phyloP scores from a whole-genome alignment of 2,888 invertebrate species.

The Cotesia congregata region DNA sequence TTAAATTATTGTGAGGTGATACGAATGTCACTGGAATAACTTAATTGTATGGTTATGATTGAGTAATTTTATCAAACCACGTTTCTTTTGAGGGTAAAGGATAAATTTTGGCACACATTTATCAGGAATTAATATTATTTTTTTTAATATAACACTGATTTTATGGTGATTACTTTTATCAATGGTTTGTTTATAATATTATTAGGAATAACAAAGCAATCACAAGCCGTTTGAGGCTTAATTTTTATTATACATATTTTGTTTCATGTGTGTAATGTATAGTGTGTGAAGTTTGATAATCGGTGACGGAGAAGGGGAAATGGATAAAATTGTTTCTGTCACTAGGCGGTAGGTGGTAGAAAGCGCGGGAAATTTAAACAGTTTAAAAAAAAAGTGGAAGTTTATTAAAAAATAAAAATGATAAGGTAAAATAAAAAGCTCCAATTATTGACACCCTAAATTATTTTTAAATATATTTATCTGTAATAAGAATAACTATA shows the following conservation, averaged over 20 bases:
- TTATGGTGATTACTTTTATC: not conserved
- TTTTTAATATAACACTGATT: not conserved
- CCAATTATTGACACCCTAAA: too few species aligned
- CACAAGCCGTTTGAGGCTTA: not conserved
- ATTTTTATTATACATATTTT: not conserved
- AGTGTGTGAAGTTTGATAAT: too few species aligned
- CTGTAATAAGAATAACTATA: too few species aligned
- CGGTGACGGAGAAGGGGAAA: too few species aligned
- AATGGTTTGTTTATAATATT: not conserved
- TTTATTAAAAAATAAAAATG: too few species aligned
- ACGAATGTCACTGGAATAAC: not conserved
- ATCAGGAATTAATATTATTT: not conserved
- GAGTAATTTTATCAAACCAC: not conserved
- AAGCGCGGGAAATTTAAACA: too few species aligned
- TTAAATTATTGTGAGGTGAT: conserved; percentile 34
- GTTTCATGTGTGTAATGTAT: not conserved
- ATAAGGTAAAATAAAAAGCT: too few species aligned
- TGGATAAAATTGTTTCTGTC: too few species aligned
- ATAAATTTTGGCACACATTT: not conserved
- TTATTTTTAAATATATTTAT: too few species aligned
- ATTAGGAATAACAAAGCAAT: not conserved
- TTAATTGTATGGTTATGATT: conserved; percentile 7
- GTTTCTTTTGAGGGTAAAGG: too few species aligned
- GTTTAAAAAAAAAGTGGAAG: too few species aligned
- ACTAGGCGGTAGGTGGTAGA: too few species aligned